These are phyloP conservation scores for Pipa parva DNA, from an alignment of 2,113 vertebrate genomes.

Conservation along the genomic window DNA sequence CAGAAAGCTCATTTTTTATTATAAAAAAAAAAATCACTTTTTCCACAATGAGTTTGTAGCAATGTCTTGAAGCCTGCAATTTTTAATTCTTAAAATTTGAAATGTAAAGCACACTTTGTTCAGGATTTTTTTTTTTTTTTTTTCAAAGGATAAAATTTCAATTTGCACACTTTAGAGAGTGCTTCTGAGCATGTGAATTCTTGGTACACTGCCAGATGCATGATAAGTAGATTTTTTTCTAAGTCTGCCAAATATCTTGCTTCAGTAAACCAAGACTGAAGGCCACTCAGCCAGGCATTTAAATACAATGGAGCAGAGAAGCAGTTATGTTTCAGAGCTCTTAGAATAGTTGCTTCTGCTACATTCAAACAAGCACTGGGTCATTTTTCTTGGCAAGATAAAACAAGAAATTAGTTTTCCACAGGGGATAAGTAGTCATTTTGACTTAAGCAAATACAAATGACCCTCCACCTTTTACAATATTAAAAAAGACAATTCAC, in stretches of 20 bases:
- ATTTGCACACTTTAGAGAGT: conserved; percentile 30
- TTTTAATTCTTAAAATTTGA: too few species aligned
- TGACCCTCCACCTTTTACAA: too few species aligned
- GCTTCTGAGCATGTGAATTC: conserved; percentile 21
- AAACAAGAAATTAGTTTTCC: too few species aligned
- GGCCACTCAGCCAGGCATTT: conserved; percentile 30
- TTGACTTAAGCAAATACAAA: too few species aligned
- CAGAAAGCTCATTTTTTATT: too few species aligned
- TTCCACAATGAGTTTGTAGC: too few species aligned
- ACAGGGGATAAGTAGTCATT: too few species aligned
- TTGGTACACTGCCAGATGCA: conserved; percentile 34
- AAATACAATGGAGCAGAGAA: conserved; percentile 20
- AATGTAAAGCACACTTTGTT: conserved; percentile 19
- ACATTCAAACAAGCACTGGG: conserved; percentile 1
- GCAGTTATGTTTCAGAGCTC: conserved; percentile 13
- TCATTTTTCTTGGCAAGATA: neutral
- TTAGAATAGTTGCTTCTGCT: conserved; percentile 6
- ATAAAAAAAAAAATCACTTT: too few species aligned
- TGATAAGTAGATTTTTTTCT: conserved; percentile 32
- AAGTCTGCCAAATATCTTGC: conserved; percentile 36
- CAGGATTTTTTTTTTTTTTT: conserved; percentile 12
- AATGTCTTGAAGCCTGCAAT: too few species aligned
- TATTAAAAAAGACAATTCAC: too few species aligned
- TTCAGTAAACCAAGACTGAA: conserved; percentile 34
- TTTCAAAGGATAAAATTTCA: conserved; percentile 35